A percentile compares a stretch with the other conserved stretches of the same genome.
Conservation (phyloP, 2,113 vertebrate species). For the Geococcyx californianus region DNA sequence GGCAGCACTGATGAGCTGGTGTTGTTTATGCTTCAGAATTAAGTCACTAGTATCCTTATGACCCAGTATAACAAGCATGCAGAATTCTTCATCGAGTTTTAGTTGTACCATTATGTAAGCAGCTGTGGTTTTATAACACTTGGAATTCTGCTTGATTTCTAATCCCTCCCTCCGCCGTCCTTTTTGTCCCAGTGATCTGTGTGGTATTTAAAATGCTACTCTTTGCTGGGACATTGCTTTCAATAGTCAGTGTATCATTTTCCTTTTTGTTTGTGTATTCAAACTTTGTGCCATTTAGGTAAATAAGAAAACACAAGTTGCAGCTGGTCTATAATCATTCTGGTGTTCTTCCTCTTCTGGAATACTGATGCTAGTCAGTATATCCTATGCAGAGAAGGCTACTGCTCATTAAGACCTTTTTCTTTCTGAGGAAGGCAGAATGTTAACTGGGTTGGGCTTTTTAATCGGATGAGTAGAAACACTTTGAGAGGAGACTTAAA, state of each 20-base stretch:
- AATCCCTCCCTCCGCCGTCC: not conserved
- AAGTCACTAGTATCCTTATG: not conserved
- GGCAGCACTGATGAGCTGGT: not conserved
- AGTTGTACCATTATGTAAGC: not conserved
- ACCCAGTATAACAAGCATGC: not conserved
- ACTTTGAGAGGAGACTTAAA: not conserved
- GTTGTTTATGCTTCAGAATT: not conserved
- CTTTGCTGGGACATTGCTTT: not conserved
- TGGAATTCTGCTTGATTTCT: not conserved
- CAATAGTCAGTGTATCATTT: not conserved
- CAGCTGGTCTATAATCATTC: not conserved
- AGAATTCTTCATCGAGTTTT: not conserved
- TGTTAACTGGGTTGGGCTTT: not conserved
- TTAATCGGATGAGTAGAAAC: too few species aligned
- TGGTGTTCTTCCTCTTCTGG: not conserved
- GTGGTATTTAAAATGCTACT: not conserved
- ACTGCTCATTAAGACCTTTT: not conserved
- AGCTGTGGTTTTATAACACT: not conserved
- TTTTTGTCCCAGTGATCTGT: not conserved
- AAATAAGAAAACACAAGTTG: not conserved
- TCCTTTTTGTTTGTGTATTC: not conserved
- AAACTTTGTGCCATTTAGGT: rapidly evolving
- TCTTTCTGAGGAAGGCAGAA: not conserved
- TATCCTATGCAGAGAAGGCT: not conserved
- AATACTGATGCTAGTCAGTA: not conserved